A percentile compares a stretch with the other conserved stretches of the same genome.
phyloP scores from a whole-genome alignment of 2,113 vertebrate species.

The Barbus barbus region DNA sequence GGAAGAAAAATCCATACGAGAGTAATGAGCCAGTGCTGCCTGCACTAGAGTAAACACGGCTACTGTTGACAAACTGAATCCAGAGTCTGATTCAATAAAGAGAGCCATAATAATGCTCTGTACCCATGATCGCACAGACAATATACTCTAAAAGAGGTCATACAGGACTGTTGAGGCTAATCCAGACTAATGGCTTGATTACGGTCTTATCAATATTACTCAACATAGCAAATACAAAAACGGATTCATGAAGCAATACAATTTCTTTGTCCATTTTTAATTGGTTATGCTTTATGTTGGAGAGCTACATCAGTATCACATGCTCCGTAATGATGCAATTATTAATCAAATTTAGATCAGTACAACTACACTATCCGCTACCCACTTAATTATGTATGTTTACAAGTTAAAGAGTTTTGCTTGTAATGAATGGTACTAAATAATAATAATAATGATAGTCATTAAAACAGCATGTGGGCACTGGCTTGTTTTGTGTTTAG shows the following conservation, averaged over 20 bases:
- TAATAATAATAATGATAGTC: not conserved
- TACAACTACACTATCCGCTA: not conserved
- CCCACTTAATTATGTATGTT: too few species aligned
- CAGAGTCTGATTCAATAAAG: constrained; percentile 62
- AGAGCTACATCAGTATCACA: not conserved
- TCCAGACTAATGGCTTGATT: not conserved
- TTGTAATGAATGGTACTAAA: not conserved
- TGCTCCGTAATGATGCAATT: not conserved
- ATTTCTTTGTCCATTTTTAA: not conserved
- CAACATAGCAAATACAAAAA: not conserved
- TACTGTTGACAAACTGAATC: constrained; percentile 70
- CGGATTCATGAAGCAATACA: not conserved
- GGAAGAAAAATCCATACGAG: constrained; percentile 66
- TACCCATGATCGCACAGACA: constrained; percentile 21
- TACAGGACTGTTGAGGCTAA: not conserved
- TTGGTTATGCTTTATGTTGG: not conserved
- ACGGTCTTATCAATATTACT: not conserved
- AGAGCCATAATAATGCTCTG: constrained; percentile 29
- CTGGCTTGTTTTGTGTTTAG: not conserved
- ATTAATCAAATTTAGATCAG: not conserved
- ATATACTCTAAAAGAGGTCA: constrained; percentile 25
- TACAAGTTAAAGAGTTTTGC: not conserved
- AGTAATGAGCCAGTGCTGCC: constrained; percentile 74
- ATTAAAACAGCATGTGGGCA: not conserved
- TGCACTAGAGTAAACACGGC: constrained; percentile 71